Conservation (phyloP, 2,888 invertebrate genomes). For the Sinopyrophorus schimmeli region DNA sequence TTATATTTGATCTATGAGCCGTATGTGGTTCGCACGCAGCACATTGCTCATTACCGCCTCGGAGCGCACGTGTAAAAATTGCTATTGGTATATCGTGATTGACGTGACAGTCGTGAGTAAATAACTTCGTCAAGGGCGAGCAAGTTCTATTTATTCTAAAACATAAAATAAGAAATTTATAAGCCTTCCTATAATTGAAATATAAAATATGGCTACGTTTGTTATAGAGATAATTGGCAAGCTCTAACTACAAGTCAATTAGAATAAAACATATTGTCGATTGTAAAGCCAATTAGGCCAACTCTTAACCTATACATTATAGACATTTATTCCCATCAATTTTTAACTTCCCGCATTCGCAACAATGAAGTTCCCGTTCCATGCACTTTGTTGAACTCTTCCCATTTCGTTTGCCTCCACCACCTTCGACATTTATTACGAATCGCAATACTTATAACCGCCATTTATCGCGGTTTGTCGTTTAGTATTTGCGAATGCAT, state of each 20-base stretch:
- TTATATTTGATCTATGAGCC: too few species aligned
- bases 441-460: constrained; percentile 18
- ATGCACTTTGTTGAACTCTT: constrained; percentile 12
- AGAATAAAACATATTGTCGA: neutral
- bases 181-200: constrained; percentile 1
- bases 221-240: constrained; percentile 2
- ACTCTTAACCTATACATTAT: neutral
- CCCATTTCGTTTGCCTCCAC: constrained; percentile 8
- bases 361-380: constrained; percentile 12
- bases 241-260: constrained; percentile 1
- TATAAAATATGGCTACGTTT: constrained; percentile 1
- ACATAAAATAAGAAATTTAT: neutral
- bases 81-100: too few species aligned
- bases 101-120: too few species aligned
- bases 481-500: constrained; percentile 18
- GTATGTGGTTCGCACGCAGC: too few species aligned
- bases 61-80: too few species aligned
- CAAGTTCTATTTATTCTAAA: neutral
- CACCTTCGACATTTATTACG: constrained; percentile 20
- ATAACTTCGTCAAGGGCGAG: too few species aligned
- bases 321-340: neutral
- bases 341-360: constrained; percentile 3
- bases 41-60: too few species aligned
- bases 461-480: constrained; percentile 14
- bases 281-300: neutral